These are phyloP conservation scores for Esox lucius DNA, from an alignment of 2,797 vertebrate species.

Conservation along the genomic window DNA sequence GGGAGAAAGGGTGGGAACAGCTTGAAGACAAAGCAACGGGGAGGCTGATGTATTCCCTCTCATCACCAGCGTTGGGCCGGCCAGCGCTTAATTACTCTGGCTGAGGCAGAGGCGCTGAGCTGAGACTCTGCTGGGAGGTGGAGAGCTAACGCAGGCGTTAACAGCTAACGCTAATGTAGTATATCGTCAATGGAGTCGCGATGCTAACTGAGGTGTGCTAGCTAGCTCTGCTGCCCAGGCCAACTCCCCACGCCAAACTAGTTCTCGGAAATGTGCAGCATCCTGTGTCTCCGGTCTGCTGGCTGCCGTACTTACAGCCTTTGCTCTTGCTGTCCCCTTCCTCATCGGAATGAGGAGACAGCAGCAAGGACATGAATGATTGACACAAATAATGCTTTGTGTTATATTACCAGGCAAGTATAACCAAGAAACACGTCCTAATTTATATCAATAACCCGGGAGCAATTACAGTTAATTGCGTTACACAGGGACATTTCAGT, in stretches of 20 bases:
- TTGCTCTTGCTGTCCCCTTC: background rate
- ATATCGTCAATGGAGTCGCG: constrained; percentile 35
- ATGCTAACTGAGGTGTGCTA: constrained; percentile 28
- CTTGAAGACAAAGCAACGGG: constrained; percentile 62
- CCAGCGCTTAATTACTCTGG: constrained; percentile 57
- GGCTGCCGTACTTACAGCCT: background rate
- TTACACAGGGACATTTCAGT: too few species aligned
- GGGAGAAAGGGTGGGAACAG: constrained; percentile 67
- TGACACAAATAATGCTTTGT: background rate
- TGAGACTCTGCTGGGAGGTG: constrained; percentile 43
- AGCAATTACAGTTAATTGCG: too few species aligned
- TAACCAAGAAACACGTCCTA: too few species aligned
- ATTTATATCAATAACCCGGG: too few species aligned
- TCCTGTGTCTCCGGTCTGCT: background rate
- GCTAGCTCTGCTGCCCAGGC: background rate
- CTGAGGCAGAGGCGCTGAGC: constrained; percentile 59
- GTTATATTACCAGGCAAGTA: too few species aligned
- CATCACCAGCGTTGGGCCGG: constrained; percentile 63
- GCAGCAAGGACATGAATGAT: background rate
- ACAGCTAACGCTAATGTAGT: constrained; percentile 33
- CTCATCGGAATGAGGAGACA: background rate
- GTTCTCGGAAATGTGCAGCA: constrained; percentile 33
- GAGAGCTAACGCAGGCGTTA: constrained; percentile 24
- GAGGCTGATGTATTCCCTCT: constrained; percentile 62
- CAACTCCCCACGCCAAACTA: background rate